Conservation (phyloP, 2,113 vertebrate genomes). For the Vanacampus margaritifer region DNA sequence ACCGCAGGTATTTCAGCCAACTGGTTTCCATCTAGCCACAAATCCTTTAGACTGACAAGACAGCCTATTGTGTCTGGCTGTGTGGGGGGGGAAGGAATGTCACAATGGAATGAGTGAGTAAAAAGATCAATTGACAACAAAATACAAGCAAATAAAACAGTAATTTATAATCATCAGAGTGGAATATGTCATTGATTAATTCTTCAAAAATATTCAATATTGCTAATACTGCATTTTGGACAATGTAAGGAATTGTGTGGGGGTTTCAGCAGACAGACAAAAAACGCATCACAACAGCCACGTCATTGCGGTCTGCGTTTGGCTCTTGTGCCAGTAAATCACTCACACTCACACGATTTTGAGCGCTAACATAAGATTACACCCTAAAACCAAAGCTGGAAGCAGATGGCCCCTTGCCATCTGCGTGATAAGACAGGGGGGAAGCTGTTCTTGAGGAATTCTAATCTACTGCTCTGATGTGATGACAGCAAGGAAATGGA, state of each 20-base stretch:
- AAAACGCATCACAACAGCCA: not conserved
- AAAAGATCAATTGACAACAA: constrained; percentile 10
- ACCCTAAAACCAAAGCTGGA: constrained; percentile 47
- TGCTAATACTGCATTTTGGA: not conserved
- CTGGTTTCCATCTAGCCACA: constrained; percentile 98
- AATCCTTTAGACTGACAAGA: constrained; percentile 91
- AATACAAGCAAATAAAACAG: not conserved
- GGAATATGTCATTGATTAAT: not conserved
- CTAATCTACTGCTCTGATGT: constrained; percentile 31
- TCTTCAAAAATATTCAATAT: not conserved
- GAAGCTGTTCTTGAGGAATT: constrained; percentile 51
- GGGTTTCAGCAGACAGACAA: not conserved
- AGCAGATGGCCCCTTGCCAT: constrained; percentile 44
- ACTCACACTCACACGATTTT: constrained; percentile 27
- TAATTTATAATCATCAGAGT: not conserved
- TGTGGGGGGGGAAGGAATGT: constrained; percentile 43
- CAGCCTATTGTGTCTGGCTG: constrained; percentile 93
- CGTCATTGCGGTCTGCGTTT: constrained; percentile 12
- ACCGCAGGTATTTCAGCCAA: constrained; percentile 90
- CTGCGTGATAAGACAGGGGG: constrained; percentile 43
- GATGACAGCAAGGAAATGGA: constrained; percentile 29
- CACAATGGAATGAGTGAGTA: constrained; percentile 19
- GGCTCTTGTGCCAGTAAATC: constrained; percentile 26
- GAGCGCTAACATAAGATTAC: constrained; percentile 39
- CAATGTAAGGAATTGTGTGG: not conserved